These are phyloP conservation scores for Parotocinclus haroldoi DNA, from an alignment of 2,797 vertebrate species.

Conservation along the genomic window DNA sequence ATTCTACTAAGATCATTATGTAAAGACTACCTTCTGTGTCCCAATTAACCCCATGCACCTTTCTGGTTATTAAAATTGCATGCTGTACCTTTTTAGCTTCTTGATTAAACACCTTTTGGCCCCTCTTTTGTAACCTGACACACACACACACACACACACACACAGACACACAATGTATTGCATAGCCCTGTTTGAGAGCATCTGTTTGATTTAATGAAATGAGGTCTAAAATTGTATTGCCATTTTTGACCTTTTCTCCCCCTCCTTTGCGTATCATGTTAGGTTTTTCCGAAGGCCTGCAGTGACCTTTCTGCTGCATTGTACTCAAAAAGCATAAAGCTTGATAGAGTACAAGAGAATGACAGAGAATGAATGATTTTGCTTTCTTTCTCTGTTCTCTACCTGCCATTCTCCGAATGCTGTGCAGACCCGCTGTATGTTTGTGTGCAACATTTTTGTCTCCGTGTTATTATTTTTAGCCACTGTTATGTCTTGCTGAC, in stretches of 20 bases:
- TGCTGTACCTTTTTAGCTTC: too few species aligned
- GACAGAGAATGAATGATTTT: neutral
- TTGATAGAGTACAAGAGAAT: neutral
- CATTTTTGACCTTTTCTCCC: neutral
- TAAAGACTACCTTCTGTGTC: too few species aligned
- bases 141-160: too few species aligned
- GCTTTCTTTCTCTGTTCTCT: neutral
- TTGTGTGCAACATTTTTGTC: neutral
- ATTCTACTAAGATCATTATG: too few species aligned
- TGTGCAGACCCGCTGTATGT: neutral
- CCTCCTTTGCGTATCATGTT: neutral
- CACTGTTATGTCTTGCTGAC: neutral
- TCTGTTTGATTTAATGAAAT: too few species aligned
- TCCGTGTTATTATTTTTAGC: neutral
- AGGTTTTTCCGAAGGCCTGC: conserved; percentile 17
- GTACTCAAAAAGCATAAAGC: neutral
- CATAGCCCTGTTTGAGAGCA: too few species aligned
- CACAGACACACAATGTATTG: too few species aligned
- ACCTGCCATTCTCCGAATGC: neutral
- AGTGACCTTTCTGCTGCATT: conserved; percentile 25
- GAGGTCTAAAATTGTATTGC: too few species aligned
- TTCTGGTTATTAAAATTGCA: too few species aligned
- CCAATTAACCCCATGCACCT: too few species aligned
- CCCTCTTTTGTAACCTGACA: too few species aligned
- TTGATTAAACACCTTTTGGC: too few species aligned